Percentiles rank a stretch among this genome's conserved stretches.
Evolutionary conservation across 2,113 vertebrate genomes (phyloP).

Genomic region (Sceloporus undulatus): DNA sequence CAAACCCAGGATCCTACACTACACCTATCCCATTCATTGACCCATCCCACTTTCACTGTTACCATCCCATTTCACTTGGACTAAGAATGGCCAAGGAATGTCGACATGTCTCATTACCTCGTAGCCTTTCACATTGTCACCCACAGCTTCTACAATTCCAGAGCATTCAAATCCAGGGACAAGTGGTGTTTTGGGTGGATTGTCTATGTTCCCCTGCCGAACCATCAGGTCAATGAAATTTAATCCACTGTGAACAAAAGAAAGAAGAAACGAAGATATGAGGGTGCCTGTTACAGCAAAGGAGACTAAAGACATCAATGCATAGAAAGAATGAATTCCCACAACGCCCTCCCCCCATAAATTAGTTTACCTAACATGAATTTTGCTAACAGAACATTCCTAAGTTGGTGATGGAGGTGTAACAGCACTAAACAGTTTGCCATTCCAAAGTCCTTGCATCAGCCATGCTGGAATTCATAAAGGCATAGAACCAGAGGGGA

Average conservation of each 20-base stretch:
- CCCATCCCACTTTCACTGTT: no score
- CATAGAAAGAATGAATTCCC: neutral
- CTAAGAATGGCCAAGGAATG: no score
- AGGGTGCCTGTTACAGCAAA: slow-evolving; percentile 16
- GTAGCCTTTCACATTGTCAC: slow-evolving; percentile 90
- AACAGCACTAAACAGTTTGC: no score
- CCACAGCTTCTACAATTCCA: slow-evolving; percentile 94
- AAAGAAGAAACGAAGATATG: slow-evolving; percentile 36
- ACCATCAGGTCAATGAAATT: slow-evolving; percentile 99
- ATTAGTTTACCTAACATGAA: neutral
- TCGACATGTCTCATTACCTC: slow-evolving; percentile 82
- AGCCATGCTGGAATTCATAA: no score
- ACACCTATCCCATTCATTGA: no score
- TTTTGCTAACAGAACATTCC: neutral
- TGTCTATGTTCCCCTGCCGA: slow-evolving; percentile 96
- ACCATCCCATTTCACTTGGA: no score
- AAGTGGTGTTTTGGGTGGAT: slow-evolving; percentile 94
- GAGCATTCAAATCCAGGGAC: slow-evolving; percentile 97
- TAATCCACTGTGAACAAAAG: slow-evolving; percentile 85
- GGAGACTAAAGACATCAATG: neutral
- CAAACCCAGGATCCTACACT: no score
- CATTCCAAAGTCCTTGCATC: no score
- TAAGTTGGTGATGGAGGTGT: no score
- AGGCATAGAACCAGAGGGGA: no score
- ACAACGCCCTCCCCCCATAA: neutral